These are phyloP conservation scores for Hirtodrosophila trivittata DNA, from an alignment of 2,888 invertebrate genomes.

Conservation along the genomic window DNA sequence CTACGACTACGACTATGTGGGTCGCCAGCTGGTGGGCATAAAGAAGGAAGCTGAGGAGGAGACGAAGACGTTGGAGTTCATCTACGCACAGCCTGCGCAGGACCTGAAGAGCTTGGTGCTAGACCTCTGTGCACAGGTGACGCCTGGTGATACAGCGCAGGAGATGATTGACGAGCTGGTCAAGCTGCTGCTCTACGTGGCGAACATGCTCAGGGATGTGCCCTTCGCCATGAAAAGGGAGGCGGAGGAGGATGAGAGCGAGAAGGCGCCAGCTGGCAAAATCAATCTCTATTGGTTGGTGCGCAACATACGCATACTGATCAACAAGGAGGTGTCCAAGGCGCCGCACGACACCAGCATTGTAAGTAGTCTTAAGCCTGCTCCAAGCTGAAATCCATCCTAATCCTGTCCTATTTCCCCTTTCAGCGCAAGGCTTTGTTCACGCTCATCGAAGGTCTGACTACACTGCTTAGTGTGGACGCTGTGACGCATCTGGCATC, in stretches of 20 bases:
- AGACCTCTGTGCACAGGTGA: constrained; percentile 90
- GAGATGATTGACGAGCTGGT: constrained; percentile 90
- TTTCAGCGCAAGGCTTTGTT: constrained; percentile 90
- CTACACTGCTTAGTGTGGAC: constrained; percentile 87
- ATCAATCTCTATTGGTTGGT: constrained; percentile 90
- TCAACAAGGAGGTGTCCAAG: constrained; percentile 91
- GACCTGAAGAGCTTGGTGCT: constrained; percentile 88
- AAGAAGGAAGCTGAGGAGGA: constrained; percentile 45
- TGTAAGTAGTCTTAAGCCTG: constrained; percentile 85
- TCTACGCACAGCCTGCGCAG: constrained; percentile 87
- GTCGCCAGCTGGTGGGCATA: constrained; percentile 84
- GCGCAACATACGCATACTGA: constrained; percentile 89
- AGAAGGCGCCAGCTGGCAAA: constrained; percentile 77
- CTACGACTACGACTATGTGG: constrained; percentile 87
- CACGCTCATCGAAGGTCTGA: constrained; percentile 91
- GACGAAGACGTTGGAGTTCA: constrained; percentile 84
- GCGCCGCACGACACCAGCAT: constrained; percentile 88
- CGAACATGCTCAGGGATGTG: constrained; percentile 87
- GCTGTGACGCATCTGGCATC: constrained; percentile 86
- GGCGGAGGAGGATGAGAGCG: constrained; percentile 60
- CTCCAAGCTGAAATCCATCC: not conserved
- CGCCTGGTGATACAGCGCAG: constrained; percentile 87
- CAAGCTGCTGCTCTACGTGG: constrained; percentile 88
- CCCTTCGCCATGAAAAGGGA: constrained; percentile 77
- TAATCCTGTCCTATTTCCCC: not conserved